Percentiles rank a stretch among this genome's conserved stretches.
These are phyloP conservation scores for Psettodes erumei DNA, from an alignment of 2,113 vertebrate species.

Conservation along the genomic window DNA sequence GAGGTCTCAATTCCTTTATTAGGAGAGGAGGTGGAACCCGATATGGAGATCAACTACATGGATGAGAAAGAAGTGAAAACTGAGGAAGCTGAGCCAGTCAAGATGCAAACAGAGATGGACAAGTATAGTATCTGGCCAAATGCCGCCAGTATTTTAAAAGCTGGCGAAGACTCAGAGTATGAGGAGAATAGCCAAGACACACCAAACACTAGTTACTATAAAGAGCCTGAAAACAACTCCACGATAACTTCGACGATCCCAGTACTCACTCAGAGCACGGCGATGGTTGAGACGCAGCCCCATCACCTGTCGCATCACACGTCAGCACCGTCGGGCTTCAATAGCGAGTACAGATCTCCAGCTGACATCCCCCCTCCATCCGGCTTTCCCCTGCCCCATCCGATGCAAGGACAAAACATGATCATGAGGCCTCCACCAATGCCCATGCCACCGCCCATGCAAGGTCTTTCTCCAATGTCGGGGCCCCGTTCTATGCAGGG, in stretches of 20 bases:
- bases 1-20: conserved; percentile 82
- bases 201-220: conserved; percentile 58
- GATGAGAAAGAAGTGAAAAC: conserved; percentile 65
- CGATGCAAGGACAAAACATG: conserved; percentile 71
- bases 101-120: conserved; percentile 72
- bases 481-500: conserved; percentile 73
- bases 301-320: conserved; percentile 73
- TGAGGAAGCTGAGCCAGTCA: conserved; percentile 51
- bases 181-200: conserved; percentile 70
- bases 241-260: conserved; percentile 72
- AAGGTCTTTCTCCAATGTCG: conserved; percentile 72
- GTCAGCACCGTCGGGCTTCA: conserved; percentile 60
- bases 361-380: conserved; percentile 73
- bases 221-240: conserved; percentile 61
- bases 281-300: conserved; percentile 65
- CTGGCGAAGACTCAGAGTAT: conserved; percentile 63
- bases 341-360: conserved; percentile 71
- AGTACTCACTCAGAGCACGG: conserved; percentile 75
- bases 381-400: conserved; percentile 74
- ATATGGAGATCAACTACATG: conserved; percentile 77
- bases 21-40: conserved; percentile 82
- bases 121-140: conserved; percentile 85
- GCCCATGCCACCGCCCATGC: conserved; percentile 76
- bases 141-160: conserved; percentile 83
- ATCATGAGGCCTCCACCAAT: conserved; percentile 73